Base-by-base conservation (phyloP, 1,140 invertebrate species). In the Phymastichus coffea region DNA sequence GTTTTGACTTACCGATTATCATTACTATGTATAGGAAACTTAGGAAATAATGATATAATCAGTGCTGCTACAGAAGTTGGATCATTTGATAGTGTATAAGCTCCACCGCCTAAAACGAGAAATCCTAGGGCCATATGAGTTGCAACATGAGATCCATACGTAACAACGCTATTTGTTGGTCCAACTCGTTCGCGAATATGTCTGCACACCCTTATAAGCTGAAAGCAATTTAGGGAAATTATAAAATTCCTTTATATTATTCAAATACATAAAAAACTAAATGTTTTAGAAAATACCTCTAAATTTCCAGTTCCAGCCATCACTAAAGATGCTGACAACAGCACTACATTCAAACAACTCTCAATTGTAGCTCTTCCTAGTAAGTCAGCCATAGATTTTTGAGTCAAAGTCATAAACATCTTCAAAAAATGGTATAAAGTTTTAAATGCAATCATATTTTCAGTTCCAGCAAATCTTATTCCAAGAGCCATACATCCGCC, bases 401-500 rank as follows among this genome's bases (percentile, higher is more conserved):
- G 81, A 12, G 82, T 84, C 28, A 87, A 76, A 19, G 76, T 82
- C 25, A 87, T 84, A 64, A 92, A 87, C 73, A 86, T 83, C 56
- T 85, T 83, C 8, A 85, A 85, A 73, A 85, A 88, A 66, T 85
- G 81, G 46, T 88, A 81, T 3, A 94, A 79, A 1, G 89, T 88
- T 67, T 88, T 83, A 58, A 90, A 91, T 2, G 95, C 95, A 53
- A 87, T 83, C 56, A 85, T 80, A 76, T 95, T 89, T 40, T 91
- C 92, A 6, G 94, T 92, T 40, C 97, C 97, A 14, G 96, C 95
- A 82, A 92, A 98, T 68, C 92, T 91, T 8, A 99, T 80, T 2
- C 94, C 95, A 59, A 99, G 77, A n/a, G 92, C 91, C 81, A 99
- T 91, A 71, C 94, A 95, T 9, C 93, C 93, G 28, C 96, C 97